These are phyloP conservation scores for Plemyria rubiginata DNA, from an alignment of 2,888 invertebrate genomes.

Conservation along the genomic window DNA sequence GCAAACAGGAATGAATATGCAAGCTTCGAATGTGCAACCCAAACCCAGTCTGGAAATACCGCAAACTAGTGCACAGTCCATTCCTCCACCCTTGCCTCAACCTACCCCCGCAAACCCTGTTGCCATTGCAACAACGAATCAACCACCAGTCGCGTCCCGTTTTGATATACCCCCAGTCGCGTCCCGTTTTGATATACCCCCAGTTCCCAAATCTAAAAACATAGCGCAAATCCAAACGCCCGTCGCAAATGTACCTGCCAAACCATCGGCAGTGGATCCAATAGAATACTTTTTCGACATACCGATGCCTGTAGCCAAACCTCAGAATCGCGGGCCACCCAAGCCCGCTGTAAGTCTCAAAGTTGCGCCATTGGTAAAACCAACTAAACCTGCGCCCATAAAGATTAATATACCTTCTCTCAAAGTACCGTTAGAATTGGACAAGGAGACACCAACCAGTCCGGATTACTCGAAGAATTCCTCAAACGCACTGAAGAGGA, in stretches of 20 bases:
- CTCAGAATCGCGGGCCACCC: conserved; percentile 4
- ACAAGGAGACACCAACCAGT: not conserved
- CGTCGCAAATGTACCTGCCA: not conserved
- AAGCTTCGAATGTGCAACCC: conserved; percentile 1
- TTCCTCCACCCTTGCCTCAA: not conserved
- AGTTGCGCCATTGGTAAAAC: not conserved
- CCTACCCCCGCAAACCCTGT: not conserved
- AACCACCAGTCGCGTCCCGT: not conserved
- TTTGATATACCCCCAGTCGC: conserved; percentile 6
- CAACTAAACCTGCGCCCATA: conserved; percentile 8
- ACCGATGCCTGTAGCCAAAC: conserved; percentile 4
- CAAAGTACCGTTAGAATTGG: not conserved
- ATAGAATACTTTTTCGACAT: not conserved
- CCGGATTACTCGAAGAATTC: not conserved
- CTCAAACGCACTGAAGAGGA: not conserved
- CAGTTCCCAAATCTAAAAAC: not conserved
- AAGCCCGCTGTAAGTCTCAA: not conserved
- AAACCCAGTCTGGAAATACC: not conserved
- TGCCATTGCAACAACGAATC: not conserved
- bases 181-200: conserved; percentile 5
- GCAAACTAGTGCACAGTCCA: not conserved
- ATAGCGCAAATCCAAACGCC: not conserved
- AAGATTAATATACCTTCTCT: conserved; percentile 18
- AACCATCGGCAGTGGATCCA: not conserved
- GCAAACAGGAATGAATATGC: too few relatives aligned